Percentiles rank a stretch among this genome's conserved stretches.
phyloP scores from a whole-genome alignment of 2,113 vertebrate species.

The Balaenoptera acutorostrata region DNA sequence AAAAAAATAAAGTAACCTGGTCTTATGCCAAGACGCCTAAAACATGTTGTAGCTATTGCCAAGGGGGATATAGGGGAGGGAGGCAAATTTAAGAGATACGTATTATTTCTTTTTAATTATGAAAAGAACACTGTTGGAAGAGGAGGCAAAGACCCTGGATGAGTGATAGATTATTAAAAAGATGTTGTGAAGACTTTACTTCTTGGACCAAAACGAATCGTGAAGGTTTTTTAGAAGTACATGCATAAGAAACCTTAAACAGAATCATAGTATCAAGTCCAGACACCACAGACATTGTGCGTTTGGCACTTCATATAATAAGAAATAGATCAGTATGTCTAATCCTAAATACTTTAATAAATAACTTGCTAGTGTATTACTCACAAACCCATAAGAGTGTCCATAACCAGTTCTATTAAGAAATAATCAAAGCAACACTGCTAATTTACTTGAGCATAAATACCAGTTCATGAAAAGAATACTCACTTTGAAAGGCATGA shows the following conservation, averaged over 20 bases:
- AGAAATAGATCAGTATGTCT: neutral
- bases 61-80: neutral
- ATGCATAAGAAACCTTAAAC: neutral
- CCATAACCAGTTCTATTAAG: neutral
- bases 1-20: neutral
- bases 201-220: neutral
- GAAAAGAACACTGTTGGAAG: neutral
- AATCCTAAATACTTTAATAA: conserved; percentile 28
- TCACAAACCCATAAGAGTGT: neutral
- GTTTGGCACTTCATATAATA: neutral
- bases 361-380: neutral
- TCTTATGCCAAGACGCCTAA: neutral
- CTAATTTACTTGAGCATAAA: conserved; percentile 28
- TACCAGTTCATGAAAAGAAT: conserved; percentile 21
- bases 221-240: neutral
- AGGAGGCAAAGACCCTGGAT: neutral
- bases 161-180: neutral
- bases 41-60: neutral
- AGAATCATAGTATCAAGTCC: neutral
- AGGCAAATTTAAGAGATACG: conserved; percentile 27
- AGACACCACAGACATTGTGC: neutral
- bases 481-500: neutral
- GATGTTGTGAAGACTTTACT: neutral
- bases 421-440: neutral
- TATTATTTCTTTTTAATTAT: conserved; percentile 25